Evolutionary conservation across 2,888 invertebrate genomes (phyloP).

Genomic region (Microplitis deprimator): DNA sequence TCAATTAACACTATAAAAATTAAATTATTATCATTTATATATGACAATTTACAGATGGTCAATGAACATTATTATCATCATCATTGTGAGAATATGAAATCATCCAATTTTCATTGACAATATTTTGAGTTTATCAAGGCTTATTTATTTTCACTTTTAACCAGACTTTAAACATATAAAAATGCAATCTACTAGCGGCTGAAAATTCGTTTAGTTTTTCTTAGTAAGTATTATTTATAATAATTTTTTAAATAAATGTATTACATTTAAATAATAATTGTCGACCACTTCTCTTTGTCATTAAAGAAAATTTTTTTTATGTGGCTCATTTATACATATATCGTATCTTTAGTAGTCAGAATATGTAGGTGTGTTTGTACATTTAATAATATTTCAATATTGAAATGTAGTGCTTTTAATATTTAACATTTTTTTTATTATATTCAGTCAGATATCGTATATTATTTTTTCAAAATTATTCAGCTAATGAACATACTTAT

Average conservation of each 20-base stretch:
- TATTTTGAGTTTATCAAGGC: conserved; percentile 64
- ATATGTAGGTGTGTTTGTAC: conserved; percentile 43
- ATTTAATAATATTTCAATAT: conserved; percentile 20
- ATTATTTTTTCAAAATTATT: not conserved
- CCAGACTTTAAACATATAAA: conserved; percentile 41
- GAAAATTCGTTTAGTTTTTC: conserved; percentile 44
- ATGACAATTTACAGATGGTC: conserved; percentile 60
- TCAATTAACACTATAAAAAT: conserved; percentile 41
- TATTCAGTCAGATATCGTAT: not conserved
- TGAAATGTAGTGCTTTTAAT: conserved; percentile 15
- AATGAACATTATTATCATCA: conserved; percentile 37
- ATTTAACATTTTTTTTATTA: conserved; percentile 8
- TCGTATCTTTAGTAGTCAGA: conserved; percentile 42
- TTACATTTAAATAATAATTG: conserved; percentile 10
- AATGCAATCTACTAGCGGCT: conserved; percentile 53
- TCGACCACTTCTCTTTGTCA: not conserved
- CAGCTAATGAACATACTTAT: not conserved
- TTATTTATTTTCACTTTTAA: conserved; percentile 48
- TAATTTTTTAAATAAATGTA: not conserved
- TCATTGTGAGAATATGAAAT: conserved; percentile 52
- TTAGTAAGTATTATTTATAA: conserved; percentile 6
- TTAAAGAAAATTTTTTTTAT: conserved; percentile 37
- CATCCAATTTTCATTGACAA: conserved; percentile 65
- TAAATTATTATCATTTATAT: not conserved
- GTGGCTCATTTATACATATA: conserved; percentile 52